Evolutionary conservation across 2,797 vertebrate genomes (phyloP), one percentile per base, ranked within the genome.

Genomic region (Pangasius djambal): DNA sequence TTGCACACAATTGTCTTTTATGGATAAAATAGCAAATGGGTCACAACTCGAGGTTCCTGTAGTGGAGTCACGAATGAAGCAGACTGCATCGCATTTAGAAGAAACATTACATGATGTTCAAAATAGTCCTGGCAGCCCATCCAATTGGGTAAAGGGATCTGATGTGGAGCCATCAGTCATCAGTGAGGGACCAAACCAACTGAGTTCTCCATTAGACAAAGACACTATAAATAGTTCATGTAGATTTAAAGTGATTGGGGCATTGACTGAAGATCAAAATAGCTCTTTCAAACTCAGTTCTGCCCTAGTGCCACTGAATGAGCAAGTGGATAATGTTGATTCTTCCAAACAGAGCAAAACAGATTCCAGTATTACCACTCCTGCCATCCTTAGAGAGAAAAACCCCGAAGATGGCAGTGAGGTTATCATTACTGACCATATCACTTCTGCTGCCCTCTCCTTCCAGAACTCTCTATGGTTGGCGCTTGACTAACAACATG

Each of bases 391-490:
- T 52, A 94, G 90, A 83, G 97, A 99, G 90, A 93, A 95, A 3
- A 94, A 93, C 87, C 15, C 67, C 18, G 57, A 92, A 84, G 96
- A 97, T 2, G 96, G 96, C 28, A 96, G 93, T 1, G 93, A 94
- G 90, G 92, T 83, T 0, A 20, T 97, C 34, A 89, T 97, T 57
- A 91, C 91, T 6, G 94, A 97, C 22, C 97, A 98, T 40, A 90
- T 91, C 0, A 97, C 97, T 0, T 94, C 81, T 0, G 97, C 97
- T 83, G 95, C 95, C 0, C 90, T 98, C 4, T 9, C 2, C 13
- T 97, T 99, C 89, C 95, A 97, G 40, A 99, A 97, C 92, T 50
- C 95, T 1, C 89, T 98, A 90, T 90, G 97, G 4, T 98, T 95
- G 88, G 97, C 97, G 50, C 92, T 99, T 88, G 98, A 99, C 93